Evolutionary conservation across 2,113 vertebrate species (phyloP), one percentile per base, ranked within the genome.

Genomic region (Petaurus breviceps): DNA sequence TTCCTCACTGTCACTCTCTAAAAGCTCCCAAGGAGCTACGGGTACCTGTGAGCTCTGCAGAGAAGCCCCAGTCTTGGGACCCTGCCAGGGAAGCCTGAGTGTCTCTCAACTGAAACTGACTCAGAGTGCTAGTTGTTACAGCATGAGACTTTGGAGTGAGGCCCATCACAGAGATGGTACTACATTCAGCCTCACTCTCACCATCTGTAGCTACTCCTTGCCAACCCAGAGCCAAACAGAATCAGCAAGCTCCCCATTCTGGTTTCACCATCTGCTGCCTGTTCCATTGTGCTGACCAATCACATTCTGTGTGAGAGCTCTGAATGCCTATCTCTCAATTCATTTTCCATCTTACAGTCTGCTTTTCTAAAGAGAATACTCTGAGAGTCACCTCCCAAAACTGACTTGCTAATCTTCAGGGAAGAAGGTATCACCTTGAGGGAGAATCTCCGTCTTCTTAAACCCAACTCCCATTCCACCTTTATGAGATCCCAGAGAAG

Each of bases 161-260:
- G 93, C 93, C 90, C 94, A 92, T 97, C 68, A 91, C 26, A 92
- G 47, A 50, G 51, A 46, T 46, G 1, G 89, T 55, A 84, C 92
- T 94, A 25, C 92, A 90, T 26, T 0, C 12, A 93, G 90, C 77
- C 92, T 95, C 93, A 23, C 5, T 53, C 49, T 84, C 37, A 89
- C 95, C 94, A 96, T 97, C 95, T 98, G 97, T 96, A 97, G 91
- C 26, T 91, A 84, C 11, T 90, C 94, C 96, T 93, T 93, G 91
- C 95, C 97, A 97, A 92, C n/a, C 37, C 57, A 93, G 57, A 92
- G 49, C 54, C 90, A 92, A 96, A 93, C 31, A 97, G 95, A 97
- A 93, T 77, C 84, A 89, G 68, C 47, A 37, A 93, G 94, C 92
- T 93, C 94, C 91, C 92, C 94, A 28, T 94, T 91, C 94, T 89